Base-by-base conservation (phyloP, 1,140 invertebrate species). In the Scaptomyza montana region DNA sequence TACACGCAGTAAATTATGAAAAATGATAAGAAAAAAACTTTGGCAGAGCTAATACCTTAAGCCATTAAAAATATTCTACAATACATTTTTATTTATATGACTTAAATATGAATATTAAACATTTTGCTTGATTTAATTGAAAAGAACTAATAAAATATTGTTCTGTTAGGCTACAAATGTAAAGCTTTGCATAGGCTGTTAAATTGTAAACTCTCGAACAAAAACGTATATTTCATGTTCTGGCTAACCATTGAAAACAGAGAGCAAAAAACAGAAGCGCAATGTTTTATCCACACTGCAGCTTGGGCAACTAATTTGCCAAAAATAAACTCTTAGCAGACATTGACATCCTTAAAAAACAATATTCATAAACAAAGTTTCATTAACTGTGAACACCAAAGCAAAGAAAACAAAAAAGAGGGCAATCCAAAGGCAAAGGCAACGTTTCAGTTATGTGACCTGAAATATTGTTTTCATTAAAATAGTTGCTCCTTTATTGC, bases 331-430 rank as follows among this genome's bases (percentile, higher is more conserved):
- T 43, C 39, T 28, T 10, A 9, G 28, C 13, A 60, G 47, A 36
- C 33, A 16, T 25, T 28, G 7, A 80, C 61, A 64, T 86, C 13
- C 61, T 85, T 77, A 85, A 86, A 85, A 74, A 57, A 70, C 68
- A 74, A 85, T 86, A 81, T 63, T 70, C 81, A 85, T 85, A 85
- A 85, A 85, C 74, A 85, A 74, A 50, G 12, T 74, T 81, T 81
- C 62, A 81, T 81, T 70, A 84, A 81, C 70, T 81, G 19, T 36
- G 5, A 47, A 5, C n/a, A 8, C 13, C 13, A 2, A 51, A 12
- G 8, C 12, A 21, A 7, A 7, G 30, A 9, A 36, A 36, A 36
- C 1, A 9, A 3, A 25, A 9, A 16, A 16, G 16, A 9, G 21
- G 25, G 33, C 65, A 10, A 46, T 39, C 47, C 10, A 6, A 67